phyloP scores from a whole-genome alignment of 2,888 invertebrate species.

The Trichogramma dendrolimi region DNA sequence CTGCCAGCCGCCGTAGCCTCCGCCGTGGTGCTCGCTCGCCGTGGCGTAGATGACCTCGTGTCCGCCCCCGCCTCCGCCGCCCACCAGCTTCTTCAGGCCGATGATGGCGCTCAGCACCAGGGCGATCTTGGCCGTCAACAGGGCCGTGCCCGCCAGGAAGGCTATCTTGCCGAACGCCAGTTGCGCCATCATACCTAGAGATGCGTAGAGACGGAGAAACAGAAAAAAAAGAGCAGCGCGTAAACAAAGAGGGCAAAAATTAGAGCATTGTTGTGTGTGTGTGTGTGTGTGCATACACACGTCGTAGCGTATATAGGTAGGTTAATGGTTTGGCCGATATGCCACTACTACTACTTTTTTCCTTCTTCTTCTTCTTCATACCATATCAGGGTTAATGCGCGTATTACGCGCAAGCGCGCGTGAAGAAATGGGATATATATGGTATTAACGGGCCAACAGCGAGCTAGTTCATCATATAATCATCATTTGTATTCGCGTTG shows the following conservation, averaged over 20 bases:
- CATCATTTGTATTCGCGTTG: too few relatives aligned
- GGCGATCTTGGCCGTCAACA: constrained; percentile 65
- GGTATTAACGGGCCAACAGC: too few relatives aligned
- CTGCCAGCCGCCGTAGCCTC: constrained; percentile 49
- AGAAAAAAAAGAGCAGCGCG: background rate
- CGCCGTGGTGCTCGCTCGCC: constrained; percentile 49
- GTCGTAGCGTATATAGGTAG: too few relatives aligned
- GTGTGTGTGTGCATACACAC: too few relatives aligned
- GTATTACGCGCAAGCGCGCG: too few relatives aligned
- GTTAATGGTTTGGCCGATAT: too few relatives aligned
- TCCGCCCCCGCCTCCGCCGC: constrained; percentile 52
- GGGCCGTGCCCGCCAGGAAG: constrained; percentile 64
- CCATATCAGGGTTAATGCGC: too few relatives aligned
- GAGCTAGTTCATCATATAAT: too few relatives aligned
- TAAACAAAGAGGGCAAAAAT: background rate
- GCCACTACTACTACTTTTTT: too few relatives aligned
- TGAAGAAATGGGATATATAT: too few relatives aligned
- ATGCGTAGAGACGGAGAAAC: constrained; percentile 13
- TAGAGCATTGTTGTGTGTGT: too few relatives aligned
- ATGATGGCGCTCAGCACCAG: constrained; percentile 61
- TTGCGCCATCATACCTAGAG: constrained; percentile 61
- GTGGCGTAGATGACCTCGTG: constrained; percentile 60
- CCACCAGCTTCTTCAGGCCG: constrained; percentile 62
- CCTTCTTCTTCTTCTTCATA: too few relatives aligned
- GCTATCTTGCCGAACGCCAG: constrained; percentile 67